Evolutionary conservation across 2,797 vertebrate genomes (phyloP), one percentile per base, ranked within the genome.

Genomic region (Hoplostethus mediterraneus): DNA sequence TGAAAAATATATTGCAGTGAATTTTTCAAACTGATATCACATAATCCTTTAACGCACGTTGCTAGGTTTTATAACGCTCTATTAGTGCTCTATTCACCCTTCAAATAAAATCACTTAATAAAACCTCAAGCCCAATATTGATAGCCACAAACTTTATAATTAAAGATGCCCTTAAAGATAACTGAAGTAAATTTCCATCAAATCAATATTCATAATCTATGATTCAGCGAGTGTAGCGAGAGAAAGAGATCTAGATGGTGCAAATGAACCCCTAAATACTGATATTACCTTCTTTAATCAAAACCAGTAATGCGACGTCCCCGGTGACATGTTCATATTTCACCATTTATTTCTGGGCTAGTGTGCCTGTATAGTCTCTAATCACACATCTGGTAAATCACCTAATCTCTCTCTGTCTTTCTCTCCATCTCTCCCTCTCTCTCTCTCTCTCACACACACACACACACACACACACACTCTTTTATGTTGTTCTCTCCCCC

Each of bases 281-380:
- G 56, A 76, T 79, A 83, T 87, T 86, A 85, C 73, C 69, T 64
- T 31, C 77, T 85, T 90, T 82, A 82, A 80, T 89, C 76, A 81
- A 77, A 81, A 75, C 72, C 75, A 78, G 78, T 78, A 75, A 84
- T 74, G 74, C 80, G 62, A 71, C 64, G 28, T 47, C 66, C 40
- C 63, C 49, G 40, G 36, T 82, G 81, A 87, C 81, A 60, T 52
- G 55, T 67, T 75, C 75, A 81, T 87, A 77, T 81, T 82, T 85
- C 79, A 84, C 61, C 11, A 77, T 85, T 78, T 82, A 67, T 77
- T 72, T 55, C 14, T 52, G 57, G 6, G 48, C 13, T 17, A 5
- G 54, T 54, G 63, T 57, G 57, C 75, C 54, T 47, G 58, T 77
- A 47, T 56, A 59, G 21, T 38, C 45, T 40, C 45, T 73, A 51